These are phyloP conservation scores for Cynodonichthys magdalenae DNA, from an alignment of 2,797 vertebrate species.

Conservation along the genomic window DNA sequence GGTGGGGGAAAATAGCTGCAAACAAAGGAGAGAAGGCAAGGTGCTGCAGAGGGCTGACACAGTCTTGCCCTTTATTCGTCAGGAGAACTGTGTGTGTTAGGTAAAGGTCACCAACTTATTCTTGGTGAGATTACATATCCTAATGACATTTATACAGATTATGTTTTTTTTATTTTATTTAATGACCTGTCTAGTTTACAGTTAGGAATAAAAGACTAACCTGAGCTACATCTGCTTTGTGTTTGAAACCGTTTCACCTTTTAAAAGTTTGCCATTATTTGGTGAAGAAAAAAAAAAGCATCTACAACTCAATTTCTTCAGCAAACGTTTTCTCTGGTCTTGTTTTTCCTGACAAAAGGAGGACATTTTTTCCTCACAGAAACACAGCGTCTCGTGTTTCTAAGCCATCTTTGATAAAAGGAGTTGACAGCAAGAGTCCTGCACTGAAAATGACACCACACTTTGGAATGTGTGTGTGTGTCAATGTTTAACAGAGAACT, in stretches of 20 bases:
- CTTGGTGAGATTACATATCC: conserved; percentile 30
- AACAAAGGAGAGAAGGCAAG: conserved; percentile 14
- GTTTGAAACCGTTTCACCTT: neutral
- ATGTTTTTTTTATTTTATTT: neutral
- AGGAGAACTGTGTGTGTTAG: conserved; percentile 22
- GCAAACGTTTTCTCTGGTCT: neutral
- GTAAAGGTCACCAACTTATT: conserved; percentile 50
- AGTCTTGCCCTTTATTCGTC: conserved; percentile 22
- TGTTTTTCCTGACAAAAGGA: neutral
- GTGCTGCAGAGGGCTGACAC: conserved; percentile 21
- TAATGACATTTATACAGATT: conserved; percentile 22
- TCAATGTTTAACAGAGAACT: conserved; percentile 58
- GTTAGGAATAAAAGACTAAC: neutral
- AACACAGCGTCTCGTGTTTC: conserved; percentile 53
- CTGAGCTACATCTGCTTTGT: neutral
- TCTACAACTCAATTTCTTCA: conserved; percentile 2
- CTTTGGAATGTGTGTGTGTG: conserved; percentile 35
- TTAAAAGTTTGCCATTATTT: too few relatives aligned
- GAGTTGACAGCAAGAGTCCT: conserved; percentile 48
- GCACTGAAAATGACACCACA: conserved; percentile 57
- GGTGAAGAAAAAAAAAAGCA: neutral
- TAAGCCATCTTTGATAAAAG: conserved; percentile 33
- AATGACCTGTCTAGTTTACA: neutral
- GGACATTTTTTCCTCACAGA: conserved; percentile 14
- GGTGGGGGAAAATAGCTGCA: conserved; percentile 2